phyloP scores from a whole-genome alignment of 2,113 vertebrate genomes.

The Pelusios castaneus region DNA sequence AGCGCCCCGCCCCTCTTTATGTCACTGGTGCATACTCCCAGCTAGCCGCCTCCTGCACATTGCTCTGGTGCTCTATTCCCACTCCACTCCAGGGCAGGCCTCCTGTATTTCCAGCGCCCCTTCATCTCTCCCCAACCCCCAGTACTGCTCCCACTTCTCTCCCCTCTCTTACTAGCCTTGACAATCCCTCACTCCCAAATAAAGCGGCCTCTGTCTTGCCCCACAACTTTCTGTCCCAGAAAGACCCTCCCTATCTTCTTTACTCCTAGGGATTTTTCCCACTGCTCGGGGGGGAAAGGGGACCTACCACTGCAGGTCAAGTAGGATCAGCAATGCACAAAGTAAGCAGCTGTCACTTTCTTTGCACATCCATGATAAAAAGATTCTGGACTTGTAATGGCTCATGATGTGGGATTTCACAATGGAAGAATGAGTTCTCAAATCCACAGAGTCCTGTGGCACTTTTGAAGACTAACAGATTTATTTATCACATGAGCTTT shows the following conservation, averaged over 20 bases:
- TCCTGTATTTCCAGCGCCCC: background rate
- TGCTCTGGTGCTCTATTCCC: background rate
- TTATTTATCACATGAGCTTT: too few species aligned
- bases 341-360: background rate
- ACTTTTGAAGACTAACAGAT: too few species aligned
- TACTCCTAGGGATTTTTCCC: background rate
- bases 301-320: background rate
- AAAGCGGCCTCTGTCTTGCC: background rate
- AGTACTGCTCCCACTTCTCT: too few species aligned
- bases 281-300: background rate
- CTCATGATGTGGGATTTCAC: background rate
- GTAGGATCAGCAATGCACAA: background rate
- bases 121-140: background rate
- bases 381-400: background rate
- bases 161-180: background rate
- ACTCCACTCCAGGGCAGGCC: background rate
- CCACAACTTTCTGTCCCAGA: background rate
- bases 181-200: background rate
- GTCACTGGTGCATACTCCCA: background rate
- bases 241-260: background rate
- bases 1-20: background rate
- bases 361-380: background rate
- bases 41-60: background rate
- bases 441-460: too few species aligned
- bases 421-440: background rate